phyloP scores from a whole-genome alignment of 2,888 invertebrate genomes.

The Lampropteryx suffumata region DNA sequence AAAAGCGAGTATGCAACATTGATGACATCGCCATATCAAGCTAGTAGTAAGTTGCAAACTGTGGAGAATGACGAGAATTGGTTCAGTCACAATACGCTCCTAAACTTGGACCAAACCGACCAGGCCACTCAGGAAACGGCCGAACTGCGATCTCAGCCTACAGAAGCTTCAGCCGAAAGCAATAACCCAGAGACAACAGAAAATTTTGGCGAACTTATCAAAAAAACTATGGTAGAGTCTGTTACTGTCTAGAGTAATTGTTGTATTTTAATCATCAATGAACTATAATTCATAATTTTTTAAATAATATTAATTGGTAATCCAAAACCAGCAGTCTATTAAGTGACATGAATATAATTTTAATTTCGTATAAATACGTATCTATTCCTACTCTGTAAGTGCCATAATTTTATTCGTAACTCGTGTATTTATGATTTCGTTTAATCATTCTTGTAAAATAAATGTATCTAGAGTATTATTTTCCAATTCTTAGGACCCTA shows the following conservation, averaged over 20 bases:
- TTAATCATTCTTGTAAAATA: slow-evolving; percentile 26
- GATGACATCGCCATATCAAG: slow-evolving; percentile 84
- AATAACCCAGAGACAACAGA: slow-evolving; percentile 75
- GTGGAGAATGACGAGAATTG: slow-evolving; percentile 80
- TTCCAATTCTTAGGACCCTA: slow-evolving; percentile 4
- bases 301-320: slow-evolving; percentile 71
- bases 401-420: slow-evolving; percentile 24
- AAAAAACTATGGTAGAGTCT: slow-evolving; percentile 95
- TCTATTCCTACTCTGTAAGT: slow-evolving; percentile 21
- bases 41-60: slow-evolving; percentile 86
- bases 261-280: slow-evolving; percentile 69
- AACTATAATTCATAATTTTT: slow-evolving; percentile 62
- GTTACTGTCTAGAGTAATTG: slow-evolving; percentile 88
- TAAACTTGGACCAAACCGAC: slow-evolving; percentile 67
- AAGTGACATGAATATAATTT: slow-evolving; percentile 27
- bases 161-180: slow-evolving; percentile 46
- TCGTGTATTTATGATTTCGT: slow-evolving; percentile 20
- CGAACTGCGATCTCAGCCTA: slow-evolving; percentile 46
- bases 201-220: slow-evolving; percentile 95
- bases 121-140: slow-evolving; percentile 64
- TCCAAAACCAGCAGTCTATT: slow-evolving; percentile 30
- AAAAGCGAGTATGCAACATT: slow-evolving; percentile 85
- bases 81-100: slow-evolving; percentile 73
- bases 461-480: slow-evolving; percentile 18
- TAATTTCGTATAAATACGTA: slow-evolving; percentile 25